Base-by-base conservation (phyloP, 2,113 vertebrate species). In the Onychostruthus taczanowskii region DNA sequence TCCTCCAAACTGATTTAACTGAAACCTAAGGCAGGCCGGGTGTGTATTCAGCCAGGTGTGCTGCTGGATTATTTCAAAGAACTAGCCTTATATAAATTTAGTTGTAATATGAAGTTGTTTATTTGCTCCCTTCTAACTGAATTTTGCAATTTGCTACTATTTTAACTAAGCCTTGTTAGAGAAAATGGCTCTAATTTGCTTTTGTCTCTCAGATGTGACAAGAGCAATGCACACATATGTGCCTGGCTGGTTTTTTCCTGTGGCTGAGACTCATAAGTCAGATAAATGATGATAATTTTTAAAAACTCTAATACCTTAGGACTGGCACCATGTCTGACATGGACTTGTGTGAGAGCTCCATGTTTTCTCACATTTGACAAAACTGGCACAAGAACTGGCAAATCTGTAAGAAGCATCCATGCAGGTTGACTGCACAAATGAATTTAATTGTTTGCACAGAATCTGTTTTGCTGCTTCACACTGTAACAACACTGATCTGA, bases 361-460 rank as follows among this genome's bases (percentile, higher is more conserved):
- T 1, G 6, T 53, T 44, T 70, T 41, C 92, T 94, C 70, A 23
- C 35, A 5, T 33, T 55, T 19, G 69, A 31, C 87, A 59, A 87
- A 84, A 72, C 69, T 62, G 80, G 58, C 41, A 16, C 67, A 19
- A 16, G 33, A 77, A n/a, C 89, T 85, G 13, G 3, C 37, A 7
- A 30, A 66, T 90, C 75, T 83, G 93, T 52, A 46, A 41, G 90
- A 58, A 50, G 33, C 1, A 11, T 58, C 30, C 2, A 21, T 67
- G 84, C 82, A 85, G 75, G 87, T 70, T 87, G 90, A 50, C 44
- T 88, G 94, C 94, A 90, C 88, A 94, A 90, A 93, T 30, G 62
- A 74, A 87, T 89, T 27, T 82, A 93, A 91, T 93, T 8, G 1
- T 56, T 94, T 91, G 95, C 94, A 92, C 85, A 77, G 72, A 81